Evolutionary conservation across 2,113 vertebrate species (phyloP), one percentile per base, ranked within the genome.

Genomic region (Gopherus evgoodei): DNA sequence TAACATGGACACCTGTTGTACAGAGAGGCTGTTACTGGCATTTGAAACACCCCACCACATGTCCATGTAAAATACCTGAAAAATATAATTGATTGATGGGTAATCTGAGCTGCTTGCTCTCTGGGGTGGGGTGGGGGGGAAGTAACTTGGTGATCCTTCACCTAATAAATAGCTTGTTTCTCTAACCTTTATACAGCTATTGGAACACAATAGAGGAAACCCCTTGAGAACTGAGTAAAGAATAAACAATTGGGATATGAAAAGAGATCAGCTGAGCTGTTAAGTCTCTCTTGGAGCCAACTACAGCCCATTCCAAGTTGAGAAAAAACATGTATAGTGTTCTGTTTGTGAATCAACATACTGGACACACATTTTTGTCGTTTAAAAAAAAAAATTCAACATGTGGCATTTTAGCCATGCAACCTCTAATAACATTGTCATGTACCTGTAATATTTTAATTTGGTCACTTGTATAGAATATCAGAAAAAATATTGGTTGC

Each of bases 101-200:
- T 88, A n/a, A 13, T 83, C 13, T 83, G 56, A 84, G 17, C 38
- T 72, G 8, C 50, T 90, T 44, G 44, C 17, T 54, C 92, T 56
- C 56, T 44, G n/a, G 0, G 3, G 8, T 5, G 9, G 47, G 10
- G 47, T 76, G n/a, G 0, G 35, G 3, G 8, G 7, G 11, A 29
- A 62, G 57, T 12, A 29, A 16, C 11, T 62, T 76, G 81, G 56
- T 69, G 78, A 24, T 88, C 27, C 72, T 14, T 54, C n/a, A 27
- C 4, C 2, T 80, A 54, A 31, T 86, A 52, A 69, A 44, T 79
- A 14, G 1, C 52, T 65, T 59, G 78, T 9, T 4, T 0, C 1
- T 80, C 93, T 81, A 27, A 44, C 85, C 35, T 75, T 90, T 80
- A 2, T 82, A 4, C 75, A 86, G 29, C 21, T 3, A 25, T 8